Conservation (phyloP, 2,797 vertebrate genomes). For the Platalea minor region DNA sequence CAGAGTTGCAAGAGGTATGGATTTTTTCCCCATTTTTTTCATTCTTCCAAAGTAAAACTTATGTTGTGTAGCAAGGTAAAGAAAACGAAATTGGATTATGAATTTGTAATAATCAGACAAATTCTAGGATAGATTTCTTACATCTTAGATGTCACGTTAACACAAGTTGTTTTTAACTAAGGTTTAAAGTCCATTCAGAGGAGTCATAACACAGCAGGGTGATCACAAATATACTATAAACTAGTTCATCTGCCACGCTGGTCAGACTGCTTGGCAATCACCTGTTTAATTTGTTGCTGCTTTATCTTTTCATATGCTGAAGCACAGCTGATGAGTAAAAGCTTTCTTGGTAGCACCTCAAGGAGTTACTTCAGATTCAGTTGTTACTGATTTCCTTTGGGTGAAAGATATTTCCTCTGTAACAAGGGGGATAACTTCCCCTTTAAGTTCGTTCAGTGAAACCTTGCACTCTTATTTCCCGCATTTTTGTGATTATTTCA, state of each 20-base stretch:
- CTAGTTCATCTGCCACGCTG: rapidly evolving
- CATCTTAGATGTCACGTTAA: background rate
- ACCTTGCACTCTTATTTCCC: background rate
- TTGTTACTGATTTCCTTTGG: background rate
- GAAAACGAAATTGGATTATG: background rate
- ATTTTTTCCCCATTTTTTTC: background rate
- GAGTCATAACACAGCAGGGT: background rate
- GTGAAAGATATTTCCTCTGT: background rate
- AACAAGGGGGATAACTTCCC: background rate
- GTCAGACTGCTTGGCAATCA: background rate
- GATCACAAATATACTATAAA: background rate
- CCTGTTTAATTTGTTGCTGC: background rate
- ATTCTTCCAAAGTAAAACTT: background rate
- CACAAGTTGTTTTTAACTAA: background rate
- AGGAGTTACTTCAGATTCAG: background rate
- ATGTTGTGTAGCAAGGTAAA: background rate
- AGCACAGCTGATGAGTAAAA: background rate
- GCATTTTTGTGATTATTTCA: background rate
- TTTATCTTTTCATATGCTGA: background rate
- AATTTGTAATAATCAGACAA: background rate
- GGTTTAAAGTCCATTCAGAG: background rate
- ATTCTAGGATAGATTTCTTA: background rate
- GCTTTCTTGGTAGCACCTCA: background rate
- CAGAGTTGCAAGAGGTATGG: background rate
- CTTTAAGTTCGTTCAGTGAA: background rate